Evolutionary conservation across 2,113 vertebrate genomes (phyloP), one percentile per base, ranked within the genome.

Genomic region (Plecturocebus donacophilus): DNA sequence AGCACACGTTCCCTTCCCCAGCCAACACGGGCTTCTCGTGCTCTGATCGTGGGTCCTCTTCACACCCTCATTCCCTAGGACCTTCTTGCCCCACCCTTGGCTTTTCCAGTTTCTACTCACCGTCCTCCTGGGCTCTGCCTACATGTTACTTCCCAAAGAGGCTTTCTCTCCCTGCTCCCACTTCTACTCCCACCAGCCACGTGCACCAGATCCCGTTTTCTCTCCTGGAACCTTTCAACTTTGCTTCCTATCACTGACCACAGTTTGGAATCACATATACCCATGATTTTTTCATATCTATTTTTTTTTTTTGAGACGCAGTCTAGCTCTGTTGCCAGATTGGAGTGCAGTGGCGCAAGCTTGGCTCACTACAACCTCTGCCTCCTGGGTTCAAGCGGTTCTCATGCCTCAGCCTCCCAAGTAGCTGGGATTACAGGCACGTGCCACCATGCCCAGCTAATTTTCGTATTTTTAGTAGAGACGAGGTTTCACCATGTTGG

Each of bases 221-320:
- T 71, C 35, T 81, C 42, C 45, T 23, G 14, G 35, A 20, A 20
- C 20, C 52, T 91, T 61, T 17, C 23, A 30, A 45, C 58, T 84
- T 30, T 68, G 38, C 56, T 76, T 73, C 52, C 4, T 8, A 14
- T 73, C 71, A 21, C n/a, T 21, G 25, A 56, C 23, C n/a, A 52
- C 21, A 13, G 32, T 85, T 40, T 47, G 52, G 73, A 73, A 73
- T 68, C 45, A 32, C 27, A 49, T 4, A 8, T 10, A 12, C 25
- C 8, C 0, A 0, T 42, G 16, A n/a, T 68, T 12, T 49, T 64
- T 64, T 64, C 27, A 6, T 30, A 30, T 30, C 61, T 64, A 30
- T 64, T 64, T 64, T 58, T 32, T 52, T 52, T 17, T 52, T 52
- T 17, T 52, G 52, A 17, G 52, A 52, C 16, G 16, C 16, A 17